Evolutionary conservation across 2,113 vertebrate species (phyloP).

Genomic region (Aspidoscelis tigris): DNA sequence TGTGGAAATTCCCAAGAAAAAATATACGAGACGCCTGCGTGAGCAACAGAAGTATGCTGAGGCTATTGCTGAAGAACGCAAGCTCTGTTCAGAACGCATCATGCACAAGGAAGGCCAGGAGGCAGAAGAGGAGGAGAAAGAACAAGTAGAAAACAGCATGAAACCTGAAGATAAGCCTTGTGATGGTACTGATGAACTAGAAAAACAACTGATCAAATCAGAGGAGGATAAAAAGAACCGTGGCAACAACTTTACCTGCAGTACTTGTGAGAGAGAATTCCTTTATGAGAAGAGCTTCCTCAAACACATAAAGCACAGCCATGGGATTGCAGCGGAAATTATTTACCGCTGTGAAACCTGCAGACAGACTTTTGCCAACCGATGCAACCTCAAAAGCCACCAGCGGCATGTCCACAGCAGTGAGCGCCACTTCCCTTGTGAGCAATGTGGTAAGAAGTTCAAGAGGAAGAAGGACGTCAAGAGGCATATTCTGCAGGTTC

Average conservation of each 20-base stretch:
- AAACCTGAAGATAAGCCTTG: conserved; percentile 62
- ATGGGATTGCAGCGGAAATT: conserved; percentile 82
- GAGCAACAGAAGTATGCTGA: conserved; percentile 72
- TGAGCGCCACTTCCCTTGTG: conserved; percentile 89
- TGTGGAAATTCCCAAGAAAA: conserved; percentile 80
- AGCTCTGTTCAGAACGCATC: conserved; percentile 10
- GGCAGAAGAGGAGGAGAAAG: conserved; percentile 41
- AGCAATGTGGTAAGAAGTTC: conserved; percentile 91
- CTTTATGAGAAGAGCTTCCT: conserved; percentile 82
- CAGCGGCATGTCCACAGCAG: conserved; percentile 93
- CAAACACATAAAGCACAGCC: conserved; percentile 82
- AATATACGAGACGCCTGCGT: conserved; percentile 74
- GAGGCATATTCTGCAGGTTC: conserved; percentile 92
- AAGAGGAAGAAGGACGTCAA: conserved; percentile 97
- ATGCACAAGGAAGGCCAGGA: conserved; percentile 15
- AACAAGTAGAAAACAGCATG: not conserved
- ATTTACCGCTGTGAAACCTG: conserved; percentile 90
- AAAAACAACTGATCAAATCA: conserved; percentile 33
- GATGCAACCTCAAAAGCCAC: conserved; percentile 95
- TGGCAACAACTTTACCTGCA: conserved; percentile 81
- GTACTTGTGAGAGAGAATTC: conserved; percentile 72
- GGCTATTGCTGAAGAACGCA: conserved; percentile 13
- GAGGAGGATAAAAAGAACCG: conserved; percentile 68
- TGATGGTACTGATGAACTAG: conserved; percentile 6
- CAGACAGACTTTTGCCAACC: conserved; percentile 92